Evolutionary conservation across 2,797 vertebrate species (phyloP).

Genomic region (Gallinago solitaria): DNA sequence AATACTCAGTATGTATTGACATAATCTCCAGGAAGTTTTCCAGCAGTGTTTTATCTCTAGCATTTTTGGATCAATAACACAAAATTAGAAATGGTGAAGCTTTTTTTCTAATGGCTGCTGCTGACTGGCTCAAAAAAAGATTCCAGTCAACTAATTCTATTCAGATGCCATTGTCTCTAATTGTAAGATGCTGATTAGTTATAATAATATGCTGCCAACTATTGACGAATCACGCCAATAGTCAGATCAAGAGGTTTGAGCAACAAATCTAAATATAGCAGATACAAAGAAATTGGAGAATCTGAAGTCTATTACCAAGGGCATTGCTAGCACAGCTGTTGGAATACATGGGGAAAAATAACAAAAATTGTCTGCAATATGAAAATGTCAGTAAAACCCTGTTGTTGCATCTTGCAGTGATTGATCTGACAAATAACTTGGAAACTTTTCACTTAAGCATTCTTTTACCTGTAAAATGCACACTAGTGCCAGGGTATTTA

Average conservation of each 20-base stretch:
- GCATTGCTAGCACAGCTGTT: neutral
- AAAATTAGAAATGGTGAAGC: neutral
- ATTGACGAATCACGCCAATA: conserved; percentile 15
- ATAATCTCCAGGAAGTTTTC: conserved; percentile 36
- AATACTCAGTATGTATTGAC: neutral
- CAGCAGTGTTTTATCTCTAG: conserved; percentile 11
- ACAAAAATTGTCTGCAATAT: neutral
- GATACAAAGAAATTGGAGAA: neutral
- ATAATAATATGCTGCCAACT: neutral
- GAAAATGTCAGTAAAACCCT: neutral
- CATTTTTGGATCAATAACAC: conserved; percentile 39
- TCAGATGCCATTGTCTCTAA: conserved; percentile 1
- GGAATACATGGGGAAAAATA: neutral
- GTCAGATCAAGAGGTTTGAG: conserved; percentile 15
- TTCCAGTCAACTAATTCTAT: neutral
- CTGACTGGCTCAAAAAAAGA: neutral
- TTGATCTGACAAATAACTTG: neutral
- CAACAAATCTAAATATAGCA: conserved; percentile 6
- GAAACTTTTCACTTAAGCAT: neutral
- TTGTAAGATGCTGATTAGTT: conserved; percentile 33
- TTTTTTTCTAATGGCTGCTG: neutral
- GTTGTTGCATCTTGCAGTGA: neutral
- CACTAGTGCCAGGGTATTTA: neutral
- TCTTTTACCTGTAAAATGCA: neutral
- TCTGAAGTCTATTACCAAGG: neutral